A percentile compares a stretch with the other conserved stretches of the same genome.
Evolutionary conservation across 2,888 invertebrate species (phyloP).

Genomic region (Nineta flava): DNA sequence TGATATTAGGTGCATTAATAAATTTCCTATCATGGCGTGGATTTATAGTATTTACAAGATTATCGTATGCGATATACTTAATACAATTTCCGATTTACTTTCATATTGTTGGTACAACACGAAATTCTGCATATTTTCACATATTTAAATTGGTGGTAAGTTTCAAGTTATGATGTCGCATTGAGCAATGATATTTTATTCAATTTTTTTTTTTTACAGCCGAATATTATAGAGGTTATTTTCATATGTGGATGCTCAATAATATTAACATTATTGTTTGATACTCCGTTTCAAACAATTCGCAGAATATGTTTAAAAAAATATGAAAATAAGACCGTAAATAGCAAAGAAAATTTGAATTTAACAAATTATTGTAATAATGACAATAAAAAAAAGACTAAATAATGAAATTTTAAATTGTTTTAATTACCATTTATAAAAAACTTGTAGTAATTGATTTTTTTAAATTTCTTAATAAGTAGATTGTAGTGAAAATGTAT

Average conservation of each 20-base stretch:
- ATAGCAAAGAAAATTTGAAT: no score
- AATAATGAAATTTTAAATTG: no score
- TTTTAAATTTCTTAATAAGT: no score
- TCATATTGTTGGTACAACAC: constrained; percentile 37
- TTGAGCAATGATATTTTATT: no score
- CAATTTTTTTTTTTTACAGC: constrained; percentile 23
- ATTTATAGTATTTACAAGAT: constrained; percentile 37
- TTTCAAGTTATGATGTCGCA: constrained; percentile 7
- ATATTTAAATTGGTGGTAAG: constrained; percentile 37
- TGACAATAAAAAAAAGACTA: no score
- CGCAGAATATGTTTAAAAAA: constrained; percentile 33
- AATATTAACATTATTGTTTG: constrained; percentile 42
- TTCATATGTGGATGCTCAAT: constrained; percentile 38
- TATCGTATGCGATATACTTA: constrained; percentile 42
- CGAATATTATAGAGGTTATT: constrained; percentile 41
- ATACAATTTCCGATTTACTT: constrained; percentile 46
- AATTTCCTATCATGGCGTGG: constrained; percentile 36
- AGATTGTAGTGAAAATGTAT: no score
- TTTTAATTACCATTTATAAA: no score
- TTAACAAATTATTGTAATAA: no score
- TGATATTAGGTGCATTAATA: constrained; percentile 30
- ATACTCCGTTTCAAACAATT: constrained; percentile 51
- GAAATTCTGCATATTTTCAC: constrained; percentile 33
- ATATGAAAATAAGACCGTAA: not conserved
- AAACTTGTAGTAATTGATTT: no score